phyloP scores from a whole-genome alignment of 2,113 vertebrate genomes.

The Odocoileus hemionus region DNA sequence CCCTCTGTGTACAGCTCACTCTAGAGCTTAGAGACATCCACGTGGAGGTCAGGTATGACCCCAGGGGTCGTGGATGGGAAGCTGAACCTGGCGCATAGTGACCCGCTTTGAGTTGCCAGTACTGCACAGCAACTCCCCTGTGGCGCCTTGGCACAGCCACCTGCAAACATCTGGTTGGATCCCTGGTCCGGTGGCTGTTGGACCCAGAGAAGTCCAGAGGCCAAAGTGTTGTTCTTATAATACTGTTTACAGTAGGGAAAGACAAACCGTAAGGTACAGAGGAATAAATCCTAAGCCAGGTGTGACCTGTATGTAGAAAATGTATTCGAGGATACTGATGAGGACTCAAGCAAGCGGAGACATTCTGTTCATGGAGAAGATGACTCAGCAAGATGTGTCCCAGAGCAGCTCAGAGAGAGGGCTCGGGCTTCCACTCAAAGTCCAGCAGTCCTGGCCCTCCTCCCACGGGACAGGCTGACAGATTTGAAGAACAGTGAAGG shows the following conservation, averaged over 20 bases:
- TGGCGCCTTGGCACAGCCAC: constrained; percentile 84
- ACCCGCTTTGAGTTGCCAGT: constrained; percentile 90
- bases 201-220: not conserved
- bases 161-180: constrained; percentile 83
- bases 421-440: not conserved
- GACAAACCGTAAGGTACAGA: not conserved
- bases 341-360: not conserved
- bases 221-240: not conserved
- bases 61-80: constrained; percentile 91
- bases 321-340: not conserved
- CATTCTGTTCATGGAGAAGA: not conserved
- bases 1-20: constrained; percentile 94
- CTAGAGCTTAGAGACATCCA: constrained; percentile 93
- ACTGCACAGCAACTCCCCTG: constrained; percentile 79
- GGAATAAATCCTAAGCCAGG: not conserved
- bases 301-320: not conserved
- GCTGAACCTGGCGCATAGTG: constrained; percentile 90
- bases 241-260: not conserved
- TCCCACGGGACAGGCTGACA: not conserved
- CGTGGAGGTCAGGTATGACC: constrained; percentile 83
- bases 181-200: not conserved
- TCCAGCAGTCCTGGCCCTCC: not conserved
- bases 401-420: not conserved
- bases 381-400: not conserved
- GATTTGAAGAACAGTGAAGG: not conserved